Evolutionary conservation across 2,888 invertebrate genomes (phyloP).

Genomic region (Polymixis lichenea): DNA sequence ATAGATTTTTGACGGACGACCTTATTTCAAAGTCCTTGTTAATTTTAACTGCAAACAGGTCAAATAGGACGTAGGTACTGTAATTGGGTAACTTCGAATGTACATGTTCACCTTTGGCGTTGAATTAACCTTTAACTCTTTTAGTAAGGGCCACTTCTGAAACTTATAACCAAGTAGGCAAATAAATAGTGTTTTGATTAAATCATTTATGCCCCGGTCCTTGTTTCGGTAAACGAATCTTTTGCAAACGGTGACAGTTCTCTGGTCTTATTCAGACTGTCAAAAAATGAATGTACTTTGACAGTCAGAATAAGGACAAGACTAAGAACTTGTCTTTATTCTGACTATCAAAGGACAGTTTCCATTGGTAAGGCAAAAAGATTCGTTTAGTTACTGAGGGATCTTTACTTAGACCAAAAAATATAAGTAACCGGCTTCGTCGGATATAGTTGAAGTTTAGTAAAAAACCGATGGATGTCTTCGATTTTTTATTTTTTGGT

Average conservation of each 20-base stretch:
- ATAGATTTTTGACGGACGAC: conserved; percentile 1
- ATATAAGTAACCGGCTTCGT: too few species aligned
- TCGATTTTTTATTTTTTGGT: too few species aligned
- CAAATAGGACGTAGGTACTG: conserved; percentile 4
- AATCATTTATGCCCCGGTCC: neutral
- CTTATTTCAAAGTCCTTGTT: conserved; percentile 22
- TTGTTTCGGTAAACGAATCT: neutral
- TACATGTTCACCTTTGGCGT: conserved; percentile 29
- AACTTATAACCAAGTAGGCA: conserved; percentile 1
- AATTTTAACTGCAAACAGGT: conserved; percentile 35
- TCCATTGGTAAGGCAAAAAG: too few species aligned
- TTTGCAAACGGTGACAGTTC: neutral
- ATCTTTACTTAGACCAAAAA: neutral
- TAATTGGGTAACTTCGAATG: conserved; percentile 41
- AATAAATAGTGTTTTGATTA: conserved; percentile 31
- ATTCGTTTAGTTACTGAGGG: too few species aligned
- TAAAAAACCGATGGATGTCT: too few species aligned
- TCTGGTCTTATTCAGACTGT: neutral
- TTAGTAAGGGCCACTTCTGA: conserved; percentile 7
- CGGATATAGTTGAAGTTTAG: too few species aligned
- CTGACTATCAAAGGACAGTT: too few species aligned
- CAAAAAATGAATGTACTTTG: neutral
- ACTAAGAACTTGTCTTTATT: too few species aligned
- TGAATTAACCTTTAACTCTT: conserved; percentile 41
- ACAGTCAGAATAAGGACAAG: too few species aligned